Evolutionary conservation across 2,113 vertebrate species (phyloP).

Genomic region (Sitta europaea): DNA sequence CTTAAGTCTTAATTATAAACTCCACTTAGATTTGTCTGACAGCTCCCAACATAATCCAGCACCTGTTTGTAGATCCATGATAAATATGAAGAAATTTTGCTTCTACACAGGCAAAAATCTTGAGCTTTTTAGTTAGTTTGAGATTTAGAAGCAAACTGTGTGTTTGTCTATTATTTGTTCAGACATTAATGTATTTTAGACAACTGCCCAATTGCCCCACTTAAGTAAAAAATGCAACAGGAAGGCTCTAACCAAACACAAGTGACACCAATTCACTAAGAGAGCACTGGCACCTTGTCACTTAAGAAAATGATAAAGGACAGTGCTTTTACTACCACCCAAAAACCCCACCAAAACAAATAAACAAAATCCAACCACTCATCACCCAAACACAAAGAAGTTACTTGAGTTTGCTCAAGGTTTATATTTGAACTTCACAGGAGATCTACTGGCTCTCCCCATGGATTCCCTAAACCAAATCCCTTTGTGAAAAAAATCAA

Average conservation of each 20-base stretch:
- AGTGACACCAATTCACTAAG: neutral
- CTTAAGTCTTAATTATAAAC: neutral
- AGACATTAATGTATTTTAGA: neutral
- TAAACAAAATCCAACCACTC: neutral
- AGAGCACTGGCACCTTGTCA: fast-evolving
- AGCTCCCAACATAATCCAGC: neutral
- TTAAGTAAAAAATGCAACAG: neutral
- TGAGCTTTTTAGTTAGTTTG: neutral
- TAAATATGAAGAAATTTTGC: neutral
- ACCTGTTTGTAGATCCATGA: neutral
- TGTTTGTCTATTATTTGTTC: neutral
- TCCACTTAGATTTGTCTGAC: neutral
- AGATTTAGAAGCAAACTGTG: neutral
- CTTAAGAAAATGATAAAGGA: neutral
- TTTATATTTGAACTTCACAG: neutral
- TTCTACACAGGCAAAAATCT: neutral
- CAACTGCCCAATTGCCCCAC: neutral
- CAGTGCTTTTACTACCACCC: neutral
- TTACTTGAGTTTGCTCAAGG: neutral
- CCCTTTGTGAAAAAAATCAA: neutral
- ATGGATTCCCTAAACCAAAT: fast-evolving
- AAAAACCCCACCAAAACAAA: neutral
- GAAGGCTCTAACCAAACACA: neutral
- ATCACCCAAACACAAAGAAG: neutral
- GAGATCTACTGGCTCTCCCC: fast-evolving